These are phyloP conservation scores for Acleris holmiana DNA, from an alignment of 2,888 invertebrate species.

Conservation along the genomic window DNA sequence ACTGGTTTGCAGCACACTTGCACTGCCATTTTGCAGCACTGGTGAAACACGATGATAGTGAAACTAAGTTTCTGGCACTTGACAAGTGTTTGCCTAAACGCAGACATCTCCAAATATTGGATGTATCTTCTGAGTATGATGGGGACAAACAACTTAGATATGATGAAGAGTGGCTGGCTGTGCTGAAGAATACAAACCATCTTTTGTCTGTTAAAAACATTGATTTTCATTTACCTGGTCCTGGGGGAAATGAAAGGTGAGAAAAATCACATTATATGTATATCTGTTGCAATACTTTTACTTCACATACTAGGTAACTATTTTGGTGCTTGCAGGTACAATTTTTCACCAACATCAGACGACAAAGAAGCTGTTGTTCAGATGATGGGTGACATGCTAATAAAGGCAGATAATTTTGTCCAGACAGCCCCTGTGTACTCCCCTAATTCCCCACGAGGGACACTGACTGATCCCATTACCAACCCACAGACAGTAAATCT, in stretches of 20 bases:
- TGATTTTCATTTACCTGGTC: constrained; percentile 92
- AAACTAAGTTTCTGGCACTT: constrained; percentile 94
- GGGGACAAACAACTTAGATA: constrained; percentile 86
- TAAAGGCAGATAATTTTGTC: constrained; percentile 90
- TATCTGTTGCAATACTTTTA: neutral
- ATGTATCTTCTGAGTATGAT: constrained; percentile 83
- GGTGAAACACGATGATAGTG: constrained; percentile 87
- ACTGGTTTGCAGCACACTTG: constrained; percentile 99
- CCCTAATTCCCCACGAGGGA: constrained; percentile 59
- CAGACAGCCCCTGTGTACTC: constrained; percentile 88
- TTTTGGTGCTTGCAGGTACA: constrained; percentile 80
- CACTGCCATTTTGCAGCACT: constrained; percentile 97
- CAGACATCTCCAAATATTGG: constrained; percentile 94
- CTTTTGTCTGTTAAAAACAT: constrained; percentile 89
- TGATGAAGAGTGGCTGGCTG: constrained; percentile 97
- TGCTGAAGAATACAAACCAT: constrained; percentile 95
- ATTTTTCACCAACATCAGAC: constrained; percentile 89
- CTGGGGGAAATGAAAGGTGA: constrained; percentile 87
- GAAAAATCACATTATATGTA: constrained; percentile 20
- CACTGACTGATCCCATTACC: constrained; percentile 79
- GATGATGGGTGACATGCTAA: constrained; percentile 87
- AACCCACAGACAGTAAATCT: constrained; percentile 89
- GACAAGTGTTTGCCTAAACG: constrained; percentile 97
- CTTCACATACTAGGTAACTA: neutral
- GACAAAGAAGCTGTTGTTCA: constrained; percentile 87